phyloP scores from a whole-genome alignment of 2,113 vertebrate species.

The Parus major region DNA sequence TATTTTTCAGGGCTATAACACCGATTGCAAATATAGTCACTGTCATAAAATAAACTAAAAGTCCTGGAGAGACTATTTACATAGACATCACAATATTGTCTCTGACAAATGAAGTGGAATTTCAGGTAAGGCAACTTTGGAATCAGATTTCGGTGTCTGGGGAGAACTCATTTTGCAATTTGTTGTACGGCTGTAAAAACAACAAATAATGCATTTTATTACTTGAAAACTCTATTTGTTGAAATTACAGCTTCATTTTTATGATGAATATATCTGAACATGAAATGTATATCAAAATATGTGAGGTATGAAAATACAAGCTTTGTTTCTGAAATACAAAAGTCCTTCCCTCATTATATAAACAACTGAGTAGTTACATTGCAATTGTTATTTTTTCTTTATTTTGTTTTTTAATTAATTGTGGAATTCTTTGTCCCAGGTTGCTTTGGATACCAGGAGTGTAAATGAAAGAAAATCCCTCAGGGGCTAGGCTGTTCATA shows the following conservation, averaged over 20 bases:
- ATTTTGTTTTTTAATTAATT: not conserved
- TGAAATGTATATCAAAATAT: not conserved
- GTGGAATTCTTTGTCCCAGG: not conserved
- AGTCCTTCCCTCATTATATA: fast-evolving
- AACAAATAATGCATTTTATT: not conserved
- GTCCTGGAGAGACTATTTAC: not conserved
- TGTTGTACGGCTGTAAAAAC: not conserved
- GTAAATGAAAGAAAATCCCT: not conserved
- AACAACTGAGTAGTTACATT: not conserved
- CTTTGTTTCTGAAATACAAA: not conserved
- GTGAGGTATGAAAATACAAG: not conserved
- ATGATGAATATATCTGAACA: not conserved
- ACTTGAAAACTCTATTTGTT: not conserved
- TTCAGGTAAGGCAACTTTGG: not conserved
- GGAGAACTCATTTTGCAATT: not conserved
- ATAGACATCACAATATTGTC: not conserved
- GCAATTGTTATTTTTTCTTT: not conserved
- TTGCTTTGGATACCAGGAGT: not conserved
- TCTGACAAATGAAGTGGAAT: not conserved
- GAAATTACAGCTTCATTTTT: not conserved
- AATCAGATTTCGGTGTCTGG: not conserved
- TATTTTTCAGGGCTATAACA: not conserved
- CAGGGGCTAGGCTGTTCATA: not conserved
- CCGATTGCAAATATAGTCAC: not conserved
- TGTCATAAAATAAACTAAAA: not conserved